Base-by-base conservation (phyloP, 2,888 invertebrate genomes). In the Unio delphinus region DNA sequence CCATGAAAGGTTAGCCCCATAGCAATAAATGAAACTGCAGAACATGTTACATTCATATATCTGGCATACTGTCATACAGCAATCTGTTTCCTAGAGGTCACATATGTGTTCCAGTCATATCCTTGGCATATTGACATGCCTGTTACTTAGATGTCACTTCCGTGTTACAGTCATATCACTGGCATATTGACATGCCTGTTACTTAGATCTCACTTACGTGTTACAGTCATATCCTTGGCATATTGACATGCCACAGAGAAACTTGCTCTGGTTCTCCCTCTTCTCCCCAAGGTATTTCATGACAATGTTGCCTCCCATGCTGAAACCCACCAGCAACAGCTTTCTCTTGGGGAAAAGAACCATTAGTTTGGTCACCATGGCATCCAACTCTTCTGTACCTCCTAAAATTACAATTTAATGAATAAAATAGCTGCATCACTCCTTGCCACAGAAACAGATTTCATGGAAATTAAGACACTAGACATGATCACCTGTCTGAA, bases 201-300 rank as follows among this genome's bases (percentile, higher is more conserved):
- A 6, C 15, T 15, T 45, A 45, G 45, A 45, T 15, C 15, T 15
- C 7, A 93, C 94, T 93, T 91, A 97, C 96, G 94, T 94, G 73
- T 94, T 93, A 61, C 96, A 96, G 90, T 96, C 95, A 90, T 97
- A 98, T 84, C 97, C 97, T 91, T 97, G 97, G 89, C 97, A 97
- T 86, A 97, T 94, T 55, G 97, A 96, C 83, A 98, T 94, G 54
- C 94, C 97, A 66, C 96, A 96, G 83, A 97, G 94, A 70, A 97
- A 94, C 17, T 83, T 78, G 6, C 78, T 67, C 69, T 86, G 83
- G 65, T 86, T 80, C 28, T 68, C 75, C 26, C 93, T 92, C 57
- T 89, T 89, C 90, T 97, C 96, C 57, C 97, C 96, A 89, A 97
- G 92, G 89, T 96, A 98, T 90, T 96, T 96, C n/a, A 96, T 94